These are phyloP conservation scores for Himalopsyche kuldschensis DNA, from an alignment of 2,888 invertebrate genomes.

Conservation along the genomic window DNA sequence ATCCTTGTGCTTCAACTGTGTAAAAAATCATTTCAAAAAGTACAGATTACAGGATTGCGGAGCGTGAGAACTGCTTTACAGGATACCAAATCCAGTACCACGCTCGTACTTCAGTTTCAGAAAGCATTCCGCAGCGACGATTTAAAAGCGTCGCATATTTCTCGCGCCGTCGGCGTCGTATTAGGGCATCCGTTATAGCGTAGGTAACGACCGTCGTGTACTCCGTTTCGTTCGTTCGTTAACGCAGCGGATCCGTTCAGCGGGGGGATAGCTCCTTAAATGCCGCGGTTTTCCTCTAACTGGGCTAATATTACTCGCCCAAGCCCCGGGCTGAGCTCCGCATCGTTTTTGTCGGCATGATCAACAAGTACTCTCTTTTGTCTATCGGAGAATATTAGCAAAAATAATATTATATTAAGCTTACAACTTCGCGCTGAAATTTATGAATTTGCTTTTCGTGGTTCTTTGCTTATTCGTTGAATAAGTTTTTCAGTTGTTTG, in stretches of 20 bases:
- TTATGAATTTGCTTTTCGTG: no score
- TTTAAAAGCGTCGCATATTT: not conserved
- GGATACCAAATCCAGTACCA: not conserved
- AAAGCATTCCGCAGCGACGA: not conserved
- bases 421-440: no score
- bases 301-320: not conserved
- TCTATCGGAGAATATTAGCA: not conserved
- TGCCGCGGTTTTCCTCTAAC: not conserved
- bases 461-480: no score
- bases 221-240: not conserved
- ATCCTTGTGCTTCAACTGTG: no score
- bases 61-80: no score
- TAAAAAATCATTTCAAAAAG: no score
- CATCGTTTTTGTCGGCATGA: not conserved
- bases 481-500: no score
- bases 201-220: not conserved
- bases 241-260: not conserved
- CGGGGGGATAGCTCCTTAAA: not conserved
- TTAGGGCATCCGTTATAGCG: not conserved
- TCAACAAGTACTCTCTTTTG: not conserved
- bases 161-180: not conserved
- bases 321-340: not conserved
- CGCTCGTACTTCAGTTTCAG: not conserved
- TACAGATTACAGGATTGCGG: no score
- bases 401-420: not conserved